Evolutionary conservation across 2,113 vertebrate species (phyloP), one percentile per base, ranked within the genome.

Genomic region (Ramphastos sulfuratus): DNA sequence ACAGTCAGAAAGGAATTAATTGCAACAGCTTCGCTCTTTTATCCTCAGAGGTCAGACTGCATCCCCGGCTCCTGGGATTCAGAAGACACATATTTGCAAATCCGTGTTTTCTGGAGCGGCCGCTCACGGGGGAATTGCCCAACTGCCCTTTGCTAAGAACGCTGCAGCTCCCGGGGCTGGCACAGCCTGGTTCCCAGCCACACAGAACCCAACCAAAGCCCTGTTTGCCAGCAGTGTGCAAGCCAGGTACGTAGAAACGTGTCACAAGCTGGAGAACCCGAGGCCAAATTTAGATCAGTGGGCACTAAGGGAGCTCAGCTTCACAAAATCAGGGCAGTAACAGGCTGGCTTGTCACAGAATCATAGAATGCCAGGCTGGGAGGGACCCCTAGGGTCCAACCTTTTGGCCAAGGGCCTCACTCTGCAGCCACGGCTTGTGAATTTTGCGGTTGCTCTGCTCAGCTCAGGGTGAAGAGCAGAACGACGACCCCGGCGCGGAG

Each of bases 141-240:
- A 46, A 74, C 12, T 31, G 63, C 67, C 28, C 54, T 64, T 60
- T 31, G 23, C 58, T 67, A 33, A 46, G 72, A 72, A 20, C 3
- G 4, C 19, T 4, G 24, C 0, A 8, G 52, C 55, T 72, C 30
- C 0, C 0, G 42, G 79, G 28, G 27, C 28, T 79, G 25, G 42
- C 31, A n/a, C 14, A 30, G 55, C 52, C 42, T 9, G 7, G 15
- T 18, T 11, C 73, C 60, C n/a, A 78, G 13, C 31, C 66, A 50
- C 11, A 33, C 44, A 69, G 44, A 69, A 33, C 44, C n/a, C 31
- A 48, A 48, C 42, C 48, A 46, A 69, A 69, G 33, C 44, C 17
- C 59, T 12, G 42, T 67, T 71, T 3, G 0, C 52, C 54, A 73
- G 50, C 52, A 67, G 35, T 1, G 12, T 23, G 28, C 52, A 60